Base-by-base conservation (phyloP, 2,888 invertebrate genomes). In the Cataglyphis albicans region DNA sequence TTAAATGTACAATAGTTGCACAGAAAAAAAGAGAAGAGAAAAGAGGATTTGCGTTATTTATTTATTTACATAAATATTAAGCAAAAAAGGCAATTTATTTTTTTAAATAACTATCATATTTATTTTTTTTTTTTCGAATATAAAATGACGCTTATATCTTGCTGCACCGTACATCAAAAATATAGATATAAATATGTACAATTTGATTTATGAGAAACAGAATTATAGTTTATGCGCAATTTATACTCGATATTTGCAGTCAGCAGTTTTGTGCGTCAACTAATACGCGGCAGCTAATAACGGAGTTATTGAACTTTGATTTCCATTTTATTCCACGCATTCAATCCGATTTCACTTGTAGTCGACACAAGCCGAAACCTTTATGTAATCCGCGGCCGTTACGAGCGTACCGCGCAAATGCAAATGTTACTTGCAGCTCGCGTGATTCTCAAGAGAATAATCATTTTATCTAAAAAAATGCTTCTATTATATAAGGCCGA, bases 301-400 rank as follows among this genome's bases (percentile, higher is more conserved):
- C 90, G 75, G 70, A 88, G 89, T 88, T 89, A 87, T 86, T 88
- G 89, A 89, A 89, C 90, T 87, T 89, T 89, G 90, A 87, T 89
- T 88, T 90, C 89, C 88, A 88, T 86, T 90, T 87, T 87, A 87
- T 52, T 52, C 52, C 52, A 52, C n/a, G 81, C 88, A 86, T 90
- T 90, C 84, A 84, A 84, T 82, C 64, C 87, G 89, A 89, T 90
- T 89, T 89, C 89, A 86, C 89, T 85, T 74, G 86, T 72, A 82
- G 84, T 82, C 84, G 67, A 75, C 86, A 83, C 78, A 80, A 67
- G 74, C 44, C 55, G 65, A 57, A 52, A 57, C 57, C 38, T 88
- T 89, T 89, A 89, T 81, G 74, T 89, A 89, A 89, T 78, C 67
- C 25, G 9, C 57, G 59, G 21, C 44, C 44, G 78, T 80, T 80